Evolutionary conservation across 1,140 invertebrate genomes (phyloP).

Genomic region (Magallana angulata): DNA sequence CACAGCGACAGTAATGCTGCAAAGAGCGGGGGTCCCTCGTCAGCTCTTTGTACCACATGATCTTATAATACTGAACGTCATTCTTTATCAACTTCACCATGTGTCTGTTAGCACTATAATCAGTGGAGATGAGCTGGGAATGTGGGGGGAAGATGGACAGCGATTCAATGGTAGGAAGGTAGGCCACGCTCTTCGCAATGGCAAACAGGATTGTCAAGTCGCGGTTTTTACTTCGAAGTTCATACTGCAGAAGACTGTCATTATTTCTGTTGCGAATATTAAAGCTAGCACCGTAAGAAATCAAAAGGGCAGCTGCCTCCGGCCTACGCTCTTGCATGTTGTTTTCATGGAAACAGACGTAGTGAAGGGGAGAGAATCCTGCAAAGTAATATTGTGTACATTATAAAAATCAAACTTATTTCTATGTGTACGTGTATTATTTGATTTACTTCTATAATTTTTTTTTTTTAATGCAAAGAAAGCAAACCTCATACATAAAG

Average conservation of each 20-base stretch:
- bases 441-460: no score
- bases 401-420: background rate
- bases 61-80: slow-evolving; percentile 59
- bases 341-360: slow-evolving; percentile 74
- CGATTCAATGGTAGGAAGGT: slow-evolving; percentile 66
- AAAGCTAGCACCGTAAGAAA: slow-evolving; percentile 74
- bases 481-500: no score
- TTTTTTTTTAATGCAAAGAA: no score
- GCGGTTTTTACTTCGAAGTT: slow-evolving; percentile 60
- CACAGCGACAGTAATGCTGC: slow-evolving; percentile 74
- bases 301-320: slow-evolving; percentile 72
- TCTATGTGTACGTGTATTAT: background rate
- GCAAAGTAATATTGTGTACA: background rate
- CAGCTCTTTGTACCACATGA: slow-evolving; percentile 71
- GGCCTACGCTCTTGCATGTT: slow-evolving; percentile 67
- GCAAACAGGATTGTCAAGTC: slow-evolving; percentile 71
- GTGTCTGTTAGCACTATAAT: slow-evolving; percentile 15
- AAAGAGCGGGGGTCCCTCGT: slow-evolving; percentile 69
- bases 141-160: slow-evolving; percentile 60
- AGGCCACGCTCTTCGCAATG: slow-evolving; percentile 68
- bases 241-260: slow-evolving; percentile 68
- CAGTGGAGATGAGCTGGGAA: slow-evolving; percentile 40
- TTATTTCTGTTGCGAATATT: slow-evolving; percentile 69
- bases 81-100: slow-evolving; percentile 49
- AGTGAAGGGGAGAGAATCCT: slow-evolving; percentile 75